A percentile compares a stretch with the other conserved stretches of the same genome.
Conservation (phyloP, 1,140 invertebrate genomes). For the Nylanderia fulva region DNA sequence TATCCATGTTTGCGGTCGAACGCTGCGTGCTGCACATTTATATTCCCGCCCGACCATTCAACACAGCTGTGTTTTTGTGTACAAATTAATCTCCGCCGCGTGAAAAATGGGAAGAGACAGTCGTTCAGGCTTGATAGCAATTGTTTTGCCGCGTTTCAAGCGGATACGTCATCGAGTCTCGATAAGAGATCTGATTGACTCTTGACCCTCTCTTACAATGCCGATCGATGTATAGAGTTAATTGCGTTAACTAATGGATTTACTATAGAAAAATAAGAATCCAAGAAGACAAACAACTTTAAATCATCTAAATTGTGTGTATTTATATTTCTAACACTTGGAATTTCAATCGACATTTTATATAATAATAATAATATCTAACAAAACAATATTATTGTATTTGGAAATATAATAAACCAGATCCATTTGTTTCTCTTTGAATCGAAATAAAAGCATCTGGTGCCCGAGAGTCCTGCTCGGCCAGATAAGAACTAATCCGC, state of each 20-base stretch:
- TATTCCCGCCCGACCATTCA: conserved; percentile 38
- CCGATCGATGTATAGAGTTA: too few species aligned
- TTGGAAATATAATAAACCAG: not conserved
- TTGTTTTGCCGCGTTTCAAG: conserved; percentile 35
- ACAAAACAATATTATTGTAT: not conserved
- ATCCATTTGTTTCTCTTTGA: conserved; percentile 33
- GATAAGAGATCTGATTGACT: conserved; percentile 11
- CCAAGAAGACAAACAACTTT: not conserved
- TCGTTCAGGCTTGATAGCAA: conserved; percentile 52
- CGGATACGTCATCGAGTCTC: conserved; percentile 24
- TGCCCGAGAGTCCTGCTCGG: not conserved
- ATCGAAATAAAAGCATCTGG: conserved; percentile 50
- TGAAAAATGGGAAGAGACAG: conserved; percentile 60
- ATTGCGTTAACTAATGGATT: not conserved
- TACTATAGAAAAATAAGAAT: not conserved
- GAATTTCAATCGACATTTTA: too few species aligned
- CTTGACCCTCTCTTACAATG: not conserved
- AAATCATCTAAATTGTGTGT: not conserved
- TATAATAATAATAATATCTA: not conserved
- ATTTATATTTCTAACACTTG: too few species aligned
- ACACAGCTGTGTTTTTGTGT: conserved; percentile 56
- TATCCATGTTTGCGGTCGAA: conserved; percentile 42
- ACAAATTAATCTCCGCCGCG: conserved; percentile 56
- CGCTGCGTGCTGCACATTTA: conserved; percentile 50
- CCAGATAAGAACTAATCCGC: conserved; percentile 70